Percentiles rank a stretch among this genome's conserved stretches.
Conservation (phyloP, 2,113 vertebrate genomes). For the Cyprinodon brontotheroides region DNA sequence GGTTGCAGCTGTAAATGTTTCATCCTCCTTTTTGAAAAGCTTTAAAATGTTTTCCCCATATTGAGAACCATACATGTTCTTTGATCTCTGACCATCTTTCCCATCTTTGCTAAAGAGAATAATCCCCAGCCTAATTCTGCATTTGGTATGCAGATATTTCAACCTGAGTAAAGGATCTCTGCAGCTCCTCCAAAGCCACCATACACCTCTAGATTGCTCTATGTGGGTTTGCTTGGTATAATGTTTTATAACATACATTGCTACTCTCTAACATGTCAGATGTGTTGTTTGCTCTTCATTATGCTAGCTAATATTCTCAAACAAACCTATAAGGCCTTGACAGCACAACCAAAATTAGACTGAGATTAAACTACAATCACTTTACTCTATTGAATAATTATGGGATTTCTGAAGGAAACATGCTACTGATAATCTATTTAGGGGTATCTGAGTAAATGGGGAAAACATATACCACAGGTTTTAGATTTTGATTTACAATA, state of each 20-base stretch:
- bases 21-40: too few relatives aligned
- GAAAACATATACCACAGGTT: slow-evolving; percentile 3
- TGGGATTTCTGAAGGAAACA: neutral
- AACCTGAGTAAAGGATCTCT: neutral
- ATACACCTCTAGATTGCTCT: neutral
- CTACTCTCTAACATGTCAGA: too few relatives aligned
- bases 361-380: neutral
- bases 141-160: neutral
- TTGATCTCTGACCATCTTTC: too few relatives aligned
- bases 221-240: neutral
- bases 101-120: too few relatives aligned
- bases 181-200: neutral
- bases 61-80: too few relatives aligned
- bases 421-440: neutral
- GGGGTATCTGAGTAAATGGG: neutral
- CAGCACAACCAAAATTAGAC: neutral
- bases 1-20: too few relatives aligned
- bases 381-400: neutral
- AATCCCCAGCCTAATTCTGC: too few relatives aligned
- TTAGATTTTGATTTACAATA: neutral
- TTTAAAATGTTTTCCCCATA: too few relatives aligned
- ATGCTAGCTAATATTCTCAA: too few relatives aligned
- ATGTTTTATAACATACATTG: neutral
- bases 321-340: neutral
- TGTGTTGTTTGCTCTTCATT: too few relatives aligned